Conservation (phyloP, 2,888 invertebrate genomes). For the Sphaerophoria rueppellii region DNA sequence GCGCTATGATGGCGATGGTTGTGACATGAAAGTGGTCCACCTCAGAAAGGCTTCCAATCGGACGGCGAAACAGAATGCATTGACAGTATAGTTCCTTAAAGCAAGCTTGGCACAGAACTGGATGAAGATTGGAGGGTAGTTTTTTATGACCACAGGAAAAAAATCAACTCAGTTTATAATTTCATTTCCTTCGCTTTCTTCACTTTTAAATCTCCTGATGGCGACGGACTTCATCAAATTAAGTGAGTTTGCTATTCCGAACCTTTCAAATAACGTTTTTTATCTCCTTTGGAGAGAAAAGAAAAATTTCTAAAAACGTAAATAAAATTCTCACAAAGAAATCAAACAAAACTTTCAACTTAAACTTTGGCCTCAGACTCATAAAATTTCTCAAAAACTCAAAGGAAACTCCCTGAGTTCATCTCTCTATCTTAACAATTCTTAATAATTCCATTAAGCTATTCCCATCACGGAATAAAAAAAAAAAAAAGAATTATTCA, state of each 20-base stretch:
- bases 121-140: too few species aligned
- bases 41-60: too few species aligned
- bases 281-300: constrained; percentile 16
- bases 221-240: constrained; percentile 49
- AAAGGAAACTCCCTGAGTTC: background rate
- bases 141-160: too few species aligned
- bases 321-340: constrained; percentile 37
- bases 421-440: background rate
- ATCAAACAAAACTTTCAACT: constrained; percentile 34
- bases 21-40: too few species aligned
- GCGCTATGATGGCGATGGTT: too few species aligned
- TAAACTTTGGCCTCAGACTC: constrained; percentile 34
- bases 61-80: too few species aligned
- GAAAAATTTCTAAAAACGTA: constrained; percentile 40
- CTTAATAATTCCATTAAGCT: constrained; percentile 65
- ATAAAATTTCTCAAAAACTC: background rate
- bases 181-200: too few species aligned
- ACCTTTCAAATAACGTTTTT: background rate
- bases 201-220: too few species aligned
- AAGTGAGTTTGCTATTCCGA: constrained; percentile 36
- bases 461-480: constrained; percentile 15
- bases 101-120: too few species aligned
- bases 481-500: constrained; percentile 58
- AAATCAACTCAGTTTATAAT: too few species aligned
- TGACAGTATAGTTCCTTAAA: too few species aligned